A percentile compares a stretch with the other conserved stretches of the same genome.
Conservation (phyloP, 2,113 vertebrate species). For the Uria aalge region DNA sequence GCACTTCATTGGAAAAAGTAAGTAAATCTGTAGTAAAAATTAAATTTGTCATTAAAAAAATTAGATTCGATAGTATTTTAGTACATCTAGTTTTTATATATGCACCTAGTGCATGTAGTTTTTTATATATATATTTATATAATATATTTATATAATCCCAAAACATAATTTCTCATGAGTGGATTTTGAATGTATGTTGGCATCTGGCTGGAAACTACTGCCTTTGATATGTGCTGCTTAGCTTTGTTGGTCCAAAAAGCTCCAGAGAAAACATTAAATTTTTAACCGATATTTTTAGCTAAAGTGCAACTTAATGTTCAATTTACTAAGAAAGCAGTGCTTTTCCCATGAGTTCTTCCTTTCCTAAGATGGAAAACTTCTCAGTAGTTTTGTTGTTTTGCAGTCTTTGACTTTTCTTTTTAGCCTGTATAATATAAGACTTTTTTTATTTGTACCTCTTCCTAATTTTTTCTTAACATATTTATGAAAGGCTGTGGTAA, state of each 20-base stretch:
- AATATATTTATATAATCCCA: too few species aligned
- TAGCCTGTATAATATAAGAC: background rate
- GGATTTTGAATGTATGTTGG: background rate
- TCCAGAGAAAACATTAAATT: background rate
- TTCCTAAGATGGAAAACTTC: background rate
- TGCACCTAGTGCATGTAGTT: background rate
- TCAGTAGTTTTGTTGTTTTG: background rate
- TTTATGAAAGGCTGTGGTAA: constrained; percentile 86
- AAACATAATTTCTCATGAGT: background rate
- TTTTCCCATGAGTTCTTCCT: background rate
- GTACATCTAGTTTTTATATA: background rate
- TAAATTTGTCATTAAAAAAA: background rate
- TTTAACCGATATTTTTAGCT: background rate
- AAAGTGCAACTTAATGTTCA: background rate
- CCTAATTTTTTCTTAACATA: background rate
- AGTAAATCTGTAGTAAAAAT: background rate
- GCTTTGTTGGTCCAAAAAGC: background rate
- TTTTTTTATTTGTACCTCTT: background rate
- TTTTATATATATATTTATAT: too few species aligned
- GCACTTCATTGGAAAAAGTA: background rate
- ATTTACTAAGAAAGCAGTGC: background rate
- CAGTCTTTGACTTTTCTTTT: background rate
- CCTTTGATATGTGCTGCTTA: background rate
- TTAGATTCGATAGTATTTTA: background rate
- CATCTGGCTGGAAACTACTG: background rate